Evolutionary conservation across 2,797 vertebrate genomes (phyloP).

Genomic region (Intellagama lesueurii): DNA sequence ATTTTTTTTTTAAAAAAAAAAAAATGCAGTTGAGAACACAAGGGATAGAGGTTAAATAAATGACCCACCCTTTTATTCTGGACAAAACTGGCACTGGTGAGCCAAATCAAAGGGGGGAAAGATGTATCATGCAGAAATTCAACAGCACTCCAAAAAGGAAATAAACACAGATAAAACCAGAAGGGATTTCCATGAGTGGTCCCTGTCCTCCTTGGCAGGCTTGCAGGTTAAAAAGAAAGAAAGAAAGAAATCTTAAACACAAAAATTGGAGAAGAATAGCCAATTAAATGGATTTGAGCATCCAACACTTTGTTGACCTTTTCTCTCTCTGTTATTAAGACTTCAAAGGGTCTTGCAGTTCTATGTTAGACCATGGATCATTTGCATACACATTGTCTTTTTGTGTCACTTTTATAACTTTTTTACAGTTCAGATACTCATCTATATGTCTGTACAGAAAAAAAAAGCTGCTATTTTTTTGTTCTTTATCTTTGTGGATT

Average conservation of each 20-base stretch:
- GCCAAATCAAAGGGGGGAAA: conserved; percentile 36
- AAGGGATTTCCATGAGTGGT: conserved; percentile 69
- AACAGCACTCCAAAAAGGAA: conserved; percentile 69
- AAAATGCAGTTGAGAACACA: conserved; percentile 64
- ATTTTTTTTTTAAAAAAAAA: conserved; percentile 17
- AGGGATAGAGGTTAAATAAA: conserved; percentile 63
- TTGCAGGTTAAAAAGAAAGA: conserved; percentile 51
- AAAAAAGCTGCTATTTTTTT: conserved; percentile 96
- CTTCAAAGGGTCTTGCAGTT: conserved; percentile 90
- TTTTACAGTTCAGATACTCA: conserved; percentile 97
- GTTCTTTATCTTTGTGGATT: conserved; percentile 95
- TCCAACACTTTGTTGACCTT: conserved; percentile 80
- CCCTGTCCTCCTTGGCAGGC: conserved; percentile 65
- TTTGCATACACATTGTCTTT: conserved; percentile 91
- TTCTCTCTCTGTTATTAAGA: conserved; percentile 77
- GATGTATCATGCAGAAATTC: conserved; percentile 50
- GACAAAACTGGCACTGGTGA: conserved; percentile 73
- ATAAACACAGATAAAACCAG: conserved; percentile 48
- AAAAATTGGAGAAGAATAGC: conserved; percentile 67
- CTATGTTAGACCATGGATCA: conserved; percentile 90
- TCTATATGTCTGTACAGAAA: conserved; percentile 98
- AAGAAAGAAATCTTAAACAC: conserved; percentile 41
- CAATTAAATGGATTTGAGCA: conserved; percentile 74
- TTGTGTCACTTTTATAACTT: conserved; percentile 98
- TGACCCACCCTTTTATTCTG: conserved; percentile 54